Evolutionary conservation across 1,140 invertebrate genomes (phyloP), one percentile per base, ranked within the genome.

Genomic region (Pseudomyrmex pallidus): DNA sequence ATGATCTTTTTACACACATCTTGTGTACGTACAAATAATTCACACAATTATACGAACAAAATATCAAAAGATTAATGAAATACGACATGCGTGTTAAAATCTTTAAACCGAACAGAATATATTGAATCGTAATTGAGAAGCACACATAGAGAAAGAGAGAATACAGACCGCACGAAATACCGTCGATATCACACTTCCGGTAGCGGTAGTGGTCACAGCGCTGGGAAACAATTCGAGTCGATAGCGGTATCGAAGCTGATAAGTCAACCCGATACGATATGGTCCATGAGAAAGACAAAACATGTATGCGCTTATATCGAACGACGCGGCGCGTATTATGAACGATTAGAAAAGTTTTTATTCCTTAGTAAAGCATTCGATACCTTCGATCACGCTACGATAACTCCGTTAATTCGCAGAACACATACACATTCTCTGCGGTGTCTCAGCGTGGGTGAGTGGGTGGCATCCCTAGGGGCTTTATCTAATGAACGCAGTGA

Each of bases 211-310:
- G 83, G 85, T 82, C 68, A 48, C 82, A 88, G 73, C 83, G 85
- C 70, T 78, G 82, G 73, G 84, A 86, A 86, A 88, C 74, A 89
- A 85, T 85, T 91, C 87, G 87, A 87, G 86, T 88, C 89, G 90
- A 93, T 91, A 93, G 70, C 59, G 74, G 85, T 91, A 93, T 93
- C 92, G 91, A 90, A 82, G 84, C 59, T 91, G 93, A 93, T 93
- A 93, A 94, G 93, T 83, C 64, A 77, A 82, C 44, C 89, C 87
- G 92, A 94, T 93, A 91, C 88, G 91, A 90, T 93, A 92, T 90
- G 92, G 88, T 90, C 90, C 89, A 88, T 59, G 63, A 85, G 90
- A 90, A 93, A 93, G 92, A 94, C 92, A 91, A 92, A 93, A 93
- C 92, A 93, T 73, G 20, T 52, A 7, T 48, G 20, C 70, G 54